Conservation (phyloP, 2,888 invertebrate species). For the Oligia fasciuncula region DNA sequence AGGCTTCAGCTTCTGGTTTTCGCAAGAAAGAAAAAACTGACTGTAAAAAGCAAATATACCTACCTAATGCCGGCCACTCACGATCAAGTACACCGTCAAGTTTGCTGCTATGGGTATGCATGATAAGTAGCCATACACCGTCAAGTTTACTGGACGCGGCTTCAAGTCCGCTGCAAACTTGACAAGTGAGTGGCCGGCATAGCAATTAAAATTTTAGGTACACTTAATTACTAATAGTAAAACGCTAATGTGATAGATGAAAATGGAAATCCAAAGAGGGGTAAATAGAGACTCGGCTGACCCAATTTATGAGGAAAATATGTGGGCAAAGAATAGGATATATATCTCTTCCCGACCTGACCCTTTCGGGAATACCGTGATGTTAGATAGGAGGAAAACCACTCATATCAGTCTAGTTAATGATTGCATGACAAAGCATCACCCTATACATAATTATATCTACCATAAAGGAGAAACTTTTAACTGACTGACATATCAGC, state of each 20-base stretch:
- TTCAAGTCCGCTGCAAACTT: too few species aligned
- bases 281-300: not conserved
- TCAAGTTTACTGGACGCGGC: too few species aligned
- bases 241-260: not conserved
- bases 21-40: not conserved
- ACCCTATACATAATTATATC: not conserved
- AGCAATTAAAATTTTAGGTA: not conserved
- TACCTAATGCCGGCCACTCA: too few species aligned
- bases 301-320: not conserved
- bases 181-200: too few species aligned
- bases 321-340: not conserved
- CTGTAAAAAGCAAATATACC: not conserved
- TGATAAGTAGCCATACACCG: too few species aligned
- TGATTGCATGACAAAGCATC: slow-evolving; percentile 3
- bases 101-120: too few species aligned
- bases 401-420: not conserved
- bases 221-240: too few species aligned
- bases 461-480: not conserved
- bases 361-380: not conserved
- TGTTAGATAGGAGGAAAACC: slow-evolving; percentile 4
- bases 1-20: slow-evolving; percentile 22
- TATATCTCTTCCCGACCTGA: not conserved
- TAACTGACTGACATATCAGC: too few species aligned
- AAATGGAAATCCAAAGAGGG: not conserved
- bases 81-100: too few species aligned